Conservation (phyloP, 2,888 invertebrate species). For the Rhodophaea formosa region DNA sequence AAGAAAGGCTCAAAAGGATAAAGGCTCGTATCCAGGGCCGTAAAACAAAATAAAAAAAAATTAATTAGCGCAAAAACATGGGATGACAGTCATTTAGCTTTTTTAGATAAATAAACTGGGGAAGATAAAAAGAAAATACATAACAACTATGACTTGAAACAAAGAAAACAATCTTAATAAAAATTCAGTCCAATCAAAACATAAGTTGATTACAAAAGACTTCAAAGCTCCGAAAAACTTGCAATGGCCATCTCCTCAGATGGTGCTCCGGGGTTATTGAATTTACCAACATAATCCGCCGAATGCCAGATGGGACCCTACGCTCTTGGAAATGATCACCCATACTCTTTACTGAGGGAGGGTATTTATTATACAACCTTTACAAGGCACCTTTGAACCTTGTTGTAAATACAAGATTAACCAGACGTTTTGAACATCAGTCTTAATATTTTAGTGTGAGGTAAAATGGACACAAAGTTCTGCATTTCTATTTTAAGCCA, state of each 20-base stretch:
- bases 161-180: neutral
- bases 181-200: conserved; percentile 27
- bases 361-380: conserved; percentile 59
- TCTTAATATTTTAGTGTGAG: conserved; percentile 24
- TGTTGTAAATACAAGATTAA: conserved; percentile 36
- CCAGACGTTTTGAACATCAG: conserved; percentile 29
- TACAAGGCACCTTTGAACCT: conserved; percentile 43
- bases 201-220: conserved; percentile 45
- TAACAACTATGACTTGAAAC: too few relatives aligned
- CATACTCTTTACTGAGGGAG: conserved; percentile 56
- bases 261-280: conserved; percentile 69
- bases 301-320: conserved; percentile 61
- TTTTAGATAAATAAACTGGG: too few relatives aligned
- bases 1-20: too few relatives aligned
- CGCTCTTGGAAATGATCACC: conserved; percentile 60
- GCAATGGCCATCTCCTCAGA: conserved; percentile 56
- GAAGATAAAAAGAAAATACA: too few relatives aligned
- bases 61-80: too few relatives aligned
- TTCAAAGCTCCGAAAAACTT: conserved; percentile 51
- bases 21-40: too few relatives aligned
- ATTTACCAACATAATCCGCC: conserved; percentile 69
- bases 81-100: too few relatives aligned
- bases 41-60: too few relatives aligned
- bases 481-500: too few relatives aligned
- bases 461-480: too few relatives aligned